phyloP scores from a whole-genome alignment of 2,888 invertebrate genomes.

The Cataglyphis rosenhaueri region DNA sequence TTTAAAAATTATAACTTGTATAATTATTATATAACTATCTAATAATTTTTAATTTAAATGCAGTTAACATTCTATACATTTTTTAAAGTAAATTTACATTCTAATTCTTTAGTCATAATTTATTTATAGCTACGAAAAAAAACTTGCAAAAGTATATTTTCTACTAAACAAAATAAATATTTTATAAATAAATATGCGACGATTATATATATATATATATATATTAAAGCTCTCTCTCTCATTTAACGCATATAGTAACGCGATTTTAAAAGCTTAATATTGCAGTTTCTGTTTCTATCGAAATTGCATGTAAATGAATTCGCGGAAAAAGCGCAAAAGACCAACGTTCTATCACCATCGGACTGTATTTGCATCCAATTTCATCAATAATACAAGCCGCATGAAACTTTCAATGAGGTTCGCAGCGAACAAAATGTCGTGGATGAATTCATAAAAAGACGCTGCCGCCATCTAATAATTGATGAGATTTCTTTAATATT shows the following conservation, averaged over 20 bases:
- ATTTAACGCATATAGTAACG: constrained; percentile 13
- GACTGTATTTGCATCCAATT: constrained; percentile 43
- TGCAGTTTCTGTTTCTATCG: constrained; percentile 35
- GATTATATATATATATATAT: neutral
- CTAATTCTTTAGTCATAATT: neutral
- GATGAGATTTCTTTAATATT: constrained; percentile 34
- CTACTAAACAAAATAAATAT: constrained; percentile 36
- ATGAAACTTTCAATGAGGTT: constrained; percentile 46
- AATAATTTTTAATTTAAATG: constrained; percentile 12
- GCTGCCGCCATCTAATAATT: neutral
- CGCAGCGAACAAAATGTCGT: constrained; percentile 16
- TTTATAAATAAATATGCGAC: neutral
- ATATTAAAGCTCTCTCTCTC: constrained; percentile 1
- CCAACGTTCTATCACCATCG: constrained; percentile 14
- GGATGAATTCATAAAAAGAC: constrained; percentile 30
- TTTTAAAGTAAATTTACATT: neutral
- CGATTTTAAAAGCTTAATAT: constrained; percentile 44
- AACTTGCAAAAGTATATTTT: neutral
- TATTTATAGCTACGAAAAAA: neutral
- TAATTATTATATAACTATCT: neutral
- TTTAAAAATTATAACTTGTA: neutral
- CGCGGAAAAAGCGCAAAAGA: constrained; percentile 38
- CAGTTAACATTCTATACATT: neutral
- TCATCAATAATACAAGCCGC: constrained; percentile 41
- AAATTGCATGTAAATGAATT: constrained; percentile 52